A percentile compares a stretch with the other conserved stretches of the same genome.
Evolutionary conservation across 2,888 invertebrate genomes (phyloP).

Genomic region (Beris morrisii): DNA sequence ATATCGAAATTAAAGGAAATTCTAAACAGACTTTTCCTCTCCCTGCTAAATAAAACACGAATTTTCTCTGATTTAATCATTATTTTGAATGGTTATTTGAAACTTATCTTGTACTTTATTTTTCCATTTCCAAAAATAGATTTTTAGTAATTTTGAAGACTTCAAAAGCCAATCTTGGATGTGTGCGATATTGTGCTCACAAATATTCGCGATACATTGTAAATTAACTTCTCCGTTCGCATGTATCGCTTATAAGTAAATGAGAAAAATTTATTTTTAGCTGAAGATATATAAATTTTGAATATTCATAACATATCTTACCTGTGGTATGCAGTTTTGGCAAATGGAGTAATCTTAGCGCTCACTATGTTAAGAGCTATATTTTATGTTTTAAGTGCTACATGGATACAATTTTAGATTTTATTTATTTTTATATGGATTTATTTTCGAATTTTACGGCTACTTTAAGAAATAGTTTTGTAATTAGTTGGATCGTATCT

Average conservation of each 20-base stretch:
- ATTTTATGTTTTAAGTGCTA: too few relatives aligned
- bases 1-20: neutral
- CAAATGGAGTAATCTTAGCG: constrained; percentile 13
- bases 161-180: constrained; percentile 11
- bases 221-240: constrained; percentile 18
- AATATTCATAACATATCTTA: constrained; percentile 34
- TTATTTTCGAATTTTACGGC: neutral
- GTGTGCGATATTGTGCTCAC: constrained; percentile 9
- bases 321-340: constrained; percentile 36
- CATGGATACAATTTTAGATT: too few relatives aligned
- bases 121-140: constrained; percentile 28
- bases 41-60: neutral
- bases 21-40: neutral
- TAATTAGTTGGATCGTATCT: too few relatives aligned
- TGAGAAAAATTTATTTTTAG: constrained; percentile 34
- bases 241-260: constrained; percentile 7
- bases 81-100: constrained; percentile 26
- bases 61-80: neutral
- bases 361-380: neutral
- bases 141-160: constrained; percentile 20
- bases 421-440: constrained; percentile 1
- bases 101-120: constrained; percentile 24
- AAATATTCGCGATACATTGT: constrained; percentile 4
- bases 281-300: constrained; percentile 16
- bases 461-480: neutral